phyloP scores from a whole-genome alignment of 2,113 vertebrate genomes.

The Fregetta grallaria region DNA sequence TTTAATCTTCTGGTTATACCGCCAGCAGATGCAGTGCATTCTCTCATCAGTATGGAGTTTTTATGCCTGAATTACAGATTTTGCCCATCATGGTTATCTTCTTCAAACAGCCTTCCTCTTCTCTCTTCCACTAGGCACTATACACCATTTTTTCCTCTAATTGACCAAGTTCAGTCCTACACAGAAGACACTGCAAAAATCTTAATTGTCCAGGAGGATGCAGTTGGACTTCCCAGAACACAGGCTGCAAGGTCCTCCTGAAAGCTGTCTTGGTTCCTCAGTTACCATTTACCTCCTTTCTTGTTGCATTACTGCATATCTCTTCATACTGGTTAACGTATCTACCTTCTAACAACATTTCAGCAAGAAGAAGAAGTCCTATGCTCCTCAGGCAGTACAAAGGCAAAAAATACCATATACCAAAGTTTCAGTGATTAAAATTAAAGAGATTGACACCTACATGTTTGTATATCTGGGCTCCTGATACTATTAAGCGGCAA shows the following conservation, averaged over 20 bases:
- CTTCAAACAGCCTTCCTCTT: neutral
- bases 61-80: neutral
- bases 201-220: neutral
- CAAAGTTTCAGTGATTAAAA: neutral
- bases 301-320: neutral
- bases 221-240: neutral
- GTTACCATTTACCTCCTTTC: neutral
- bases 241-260: neutral
- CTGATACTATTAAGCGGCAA: neutral
- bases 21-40: neutral
- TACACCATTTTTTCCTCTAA: neutral
- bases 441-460: neutral
- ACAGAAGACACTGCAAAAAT: neutral
- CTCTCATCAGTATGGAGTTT: neutral
- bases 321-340: neutral
- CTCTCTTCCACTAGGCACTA: neutral
- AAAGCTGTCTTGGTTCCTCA: neutral
- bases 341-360: neutral
- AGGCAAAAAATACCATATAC: neutral
- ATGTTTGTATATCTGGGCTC: neutral
- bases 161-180: neutral
- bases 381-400: neutral
- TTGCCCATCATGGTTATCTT: neutral
- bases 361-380: neutral
- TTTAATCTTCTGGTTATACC: neutral